Base-by-base conservation (phyloP, 64 coral and sea anemone genomes). In the Montipora capricornis region DNA sequence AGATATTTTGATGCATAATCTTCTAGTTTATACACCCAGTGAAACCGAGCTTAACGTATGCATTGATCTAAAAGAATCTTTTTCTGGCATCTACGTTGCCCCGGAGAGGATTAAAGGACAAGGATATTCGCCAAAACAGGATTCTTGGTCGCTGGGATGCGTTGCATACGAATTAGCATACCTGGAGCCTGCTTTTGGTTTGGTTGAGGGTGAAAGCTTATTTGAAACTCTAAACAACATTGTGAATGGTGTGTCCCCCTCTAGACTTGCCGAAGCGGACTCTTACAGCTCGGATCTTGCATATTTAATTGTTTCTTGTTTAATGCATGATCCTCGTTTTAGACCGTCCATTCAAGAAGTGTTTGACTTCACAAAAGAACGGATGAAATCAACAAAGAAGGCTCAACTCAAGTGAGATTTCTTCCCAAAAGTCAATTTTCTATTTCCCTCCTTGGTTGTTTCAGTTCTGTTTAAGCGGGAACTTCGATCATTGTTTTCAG, bases 81-180 rank as follows among this genome's bases (percentile, higher is more conserved):
- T 93, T 19, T 78, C 81, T 20, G 95, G 95, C 0, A 89, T 96
- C 14, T 96, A 94, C 53, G 91, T 94, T 62, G 91, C 95, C 10
- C 95, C 95, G 15, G 95, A 96, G 68, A 91, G 87, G 20, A 96
- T 96, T 46, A 87, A 79, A 20, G 95, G 95, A 14, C 76, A 87
- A 29, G 60, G 87, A 5, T 77, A 89, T 91, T 88, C 91, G 3
- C 75, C 87, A 20, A 90, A 87, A n/a, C 91, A 96, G 80, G 76
- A 51, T 6, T 73, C 89, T 3, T 96, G 95, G 95, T 70, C 87
- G 44, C 61, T 96, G 20, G 95, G 95, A 6, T 96, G 95, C 29
- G 93, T 96, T 74, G 75, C 84, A 0, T 96, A 91, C 48, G 95
- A 96, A 22, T 76, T 96, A 92, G 69, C 74, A 5, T 58, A 91